Base-by-base conservation (phyloP, 2,888 invertebrate species). In the Chloroclystis v-ata region DNA sequence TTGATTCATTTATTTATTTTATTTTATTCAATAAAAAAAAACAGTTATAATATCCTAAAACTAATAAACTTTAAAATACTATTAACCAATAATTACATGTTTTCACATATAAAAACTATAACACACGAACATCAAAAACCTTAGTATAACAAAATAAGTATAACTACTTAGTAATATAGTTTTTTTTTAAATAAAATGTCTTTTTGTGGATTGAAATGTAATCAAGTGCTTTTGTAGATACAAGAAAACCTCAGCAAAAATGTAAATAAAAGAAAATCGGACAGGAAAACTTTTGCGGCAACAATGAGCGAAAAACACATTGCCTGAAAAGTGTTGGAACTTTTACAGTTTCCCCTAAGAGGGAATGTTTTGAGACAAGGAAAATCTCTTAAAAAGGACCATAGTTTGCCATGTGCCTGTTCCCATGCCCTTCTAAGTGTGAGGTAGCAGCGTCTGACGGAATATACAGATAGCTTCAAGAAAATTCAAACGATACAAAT, bases 241-340 rank as follows among this genome's bases (percentile, higher is more conserved):
- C 20, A 20, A 20, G 20, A 57, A 54, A 56, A 55, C 59, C 61
- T 73, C 66, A 67, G 67, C 79, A 83, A 77, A 82, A 84, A 83
- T 82, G 72, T 71, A 75, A 77, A 79, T 72, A 75, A 76, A 79
- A 70, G 63, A 67, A 69, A 63, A 51, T 61, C 69, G 69, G 65
- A 69, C 69, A 65, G 67, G 73, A 41, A 78, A 82, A 78, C 69
- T 78, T 76, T 62, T 60, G 60, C 53, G 65, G 75, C 75, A 78
- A 83, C 82, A 86, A 81, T 80, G 78, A 65, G 72, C 78, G 82
- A 81, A 82, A 82, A 84, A 86, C 84, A 85, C 82, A 85, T 84
- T 79, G 82, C 75, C 73, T 63, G 77, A 48, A 56, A 51, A 43
- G 47, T 45, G 56, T 41, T 47, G 47, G 12, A 56, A 63, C 57